Evolutionary conservation across 2,797 vertebrate genomes (phyloP).

Genomic region (Mus spretus): DNA sequence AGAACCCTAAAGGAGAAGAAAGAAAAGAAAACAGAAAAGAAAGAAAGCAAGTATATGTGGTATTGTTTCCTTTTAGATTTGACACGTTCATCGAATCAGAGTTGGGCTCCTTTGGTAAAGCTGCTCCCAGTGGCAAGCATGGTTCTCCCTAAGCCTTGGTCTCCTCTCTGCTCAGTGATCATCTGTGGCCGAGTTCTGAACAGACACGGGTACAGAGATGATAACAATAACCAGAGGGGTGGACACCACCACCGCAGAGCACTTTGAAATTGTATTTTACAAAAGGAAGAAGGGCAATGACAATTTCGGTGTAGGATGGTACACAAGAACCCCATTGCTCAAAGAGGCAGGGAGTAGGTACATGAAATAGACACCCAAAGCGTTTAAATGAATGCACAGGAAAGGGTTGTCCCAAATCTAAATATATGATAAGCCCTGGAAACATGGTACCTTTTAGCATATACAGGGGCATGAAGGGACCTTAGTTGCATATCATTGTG

Average conservation of each 20-base stretch:
- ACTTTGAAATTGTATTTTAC: background rate
- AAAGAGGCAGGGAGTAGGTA: background rate
- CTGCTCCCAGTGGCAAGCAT: rapidly evolving
- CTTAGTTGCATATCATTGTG: background rate
- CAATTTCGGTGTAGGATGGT: background rate
- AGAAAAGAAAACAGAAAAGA: background rate
- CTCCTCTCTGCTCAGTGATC: too few relatives aligned
- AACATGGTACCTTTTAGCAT: background rate
- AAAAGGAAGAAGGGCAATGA: background rate
- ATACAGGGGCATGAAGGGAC: too few relatives aligned
- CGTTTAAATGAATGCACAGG: background rate
- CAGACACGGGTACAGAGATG: background rate
- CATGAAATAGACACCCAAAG: too few relatives aligned
- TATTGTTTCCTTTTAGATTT: background rate
- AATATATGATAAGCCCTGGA: background rate
- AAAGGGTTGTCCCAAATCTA: background rate
- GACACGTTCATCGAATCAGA: background rate
- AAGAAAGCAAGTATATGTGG: background rate
- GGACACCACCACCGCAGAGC: background rate
- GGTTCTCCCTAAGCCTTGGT: background rate
- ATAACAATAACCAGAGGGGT: too few relatives aligned
- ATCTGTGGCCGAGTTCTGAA: background rate
- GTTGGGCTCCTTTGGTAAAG: background rate
- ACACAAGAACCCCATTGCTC: background rate
- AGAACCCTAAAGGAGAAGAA: background rate